Evolutionary conservation across 2,888 invertebrate genomes (phyloP), one percentile per base, ranked within the genome.

Genomic region (Chalcis sispes): DNA sequence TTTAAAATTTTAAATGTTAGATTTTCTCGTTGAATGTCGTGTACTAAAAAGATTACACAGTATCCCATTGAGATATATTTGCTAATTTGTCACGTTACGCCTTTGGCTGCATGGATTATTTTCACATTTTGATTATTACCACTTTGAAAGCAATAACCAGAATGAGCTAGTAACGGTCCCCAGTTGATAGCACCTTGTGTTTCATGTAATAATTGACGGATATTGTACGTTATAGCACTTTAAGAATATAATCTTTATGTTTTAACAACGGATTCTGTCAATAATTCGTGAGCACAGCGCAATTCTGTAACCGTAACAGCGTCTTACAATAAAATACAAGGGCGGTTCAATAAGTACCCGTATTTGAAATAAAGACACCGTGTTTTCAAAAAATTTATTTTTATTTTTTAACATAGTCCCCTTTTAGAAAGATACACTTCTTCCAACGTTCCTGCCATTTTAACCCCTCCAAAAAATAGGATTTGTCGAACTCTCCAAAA

Each of bases 91-190:
- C 2, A 8, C 1, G 23, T n/a, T 1, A 62, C 42, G 1, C 40
- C 25, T 15, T 62, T 62, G 7, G 61, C 46, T 15, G 42, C 27
- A 13, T 62, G 23, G 3, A 62, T n/a, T 20, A 5, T 40, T 42
- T 62, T 62, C 0, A 62, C 15, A 42, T 15, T 42, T 2, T 42
- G 4, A 13, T 25, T 25, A 62, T 62, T 62, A 10, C 25, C 48
- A 46, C 10, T 29, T 50, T 64, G 29, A 20, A 48, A 64, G 1
- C 15, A 20, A 29, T 64, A 48, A 7, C 64, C 27, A 4, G 27
- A 36, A 64, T 64, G 64, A 29, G 29, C 8, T 25, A 23, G 46
- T 20, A 64, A 64, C 10, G 64, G 64, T 23, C 56, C 64, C 48
- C 48, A 64, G 25, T 64, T 46, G 18, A 46, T 8, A 20, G 48